Conservation (phyloP, 2,113 vertebrate species). For the Cyphomyrus discorhynchus region DNA sequence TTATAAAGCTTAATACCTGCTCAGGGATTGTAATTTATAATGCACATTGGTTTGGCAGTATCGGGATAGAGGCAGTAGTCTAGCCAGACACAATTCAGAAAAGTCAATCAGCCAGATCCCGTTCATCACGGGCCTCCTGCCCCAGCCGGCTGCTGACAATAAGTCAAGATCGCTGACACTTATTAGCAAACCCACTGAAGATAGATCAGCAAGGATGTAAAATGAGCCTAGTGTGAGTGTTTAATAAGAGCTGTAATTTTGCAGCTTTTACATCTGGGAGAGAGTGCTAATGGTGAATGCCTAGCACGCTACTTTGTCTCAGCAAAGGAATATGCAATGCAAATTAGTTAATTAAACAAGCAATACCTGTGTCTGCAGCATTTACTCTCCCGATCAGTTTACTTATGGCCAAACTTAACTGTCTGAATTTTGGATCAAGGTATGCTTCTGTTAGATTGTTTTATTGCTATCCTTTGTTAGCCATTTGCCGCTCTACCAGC, state of each 20-base stretch:
- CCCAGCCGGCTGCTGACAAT: conserved; percentile 27
- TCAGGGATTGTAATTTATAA: conserved; percentile 37
- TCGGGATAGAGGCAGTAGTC: conserved; percentile 10
- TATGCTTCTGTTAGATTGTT: conserved; percentile 26
- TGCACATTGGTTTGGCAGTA: conserved; percentile 20
- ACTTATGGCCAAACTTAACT: conserved; percentile 26
- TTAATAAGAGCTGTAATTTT: conserved; percentile 20
- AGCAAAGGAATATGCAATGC: conserved; percentile 9
- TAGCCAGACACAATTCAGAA: not conserved
- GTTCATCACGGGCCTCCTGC: conserved; percentile 40
- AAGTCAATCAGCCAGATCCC: conserved; percentile 42
- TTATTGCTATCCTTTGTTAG: conserved; percentile 24
- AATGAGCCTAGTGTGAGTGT: conserved; percentile 19
- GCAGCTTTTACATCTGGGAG: not conserved
- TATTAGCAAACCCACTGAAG: conserved; percentile 33
- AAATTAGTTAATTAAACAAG: conserved; percentile 36
- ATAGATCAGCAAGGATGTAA: conserved; percentile 27
- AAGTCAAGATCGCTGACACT: conserved; percentile 33
- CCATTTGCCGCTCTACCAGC: conserved; percentile 29
- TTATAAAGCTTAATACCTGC: conserved; percentile 38
- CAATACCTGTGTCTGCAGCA: conserved; percentile 17
- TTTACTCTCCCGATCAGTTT: conserved; percentile 26
- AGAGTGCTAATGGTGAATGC: not conserved
- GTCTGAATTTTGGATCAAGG: conserved; percentile 15
- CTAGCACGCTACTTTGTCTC: conserved; percentile 4